Percentiles rank a stretch among this genome's conserved stretches.
These are phyloP conservation scores for Lacanobia oleracea DNA, from an alignment of 2,888 invertebrate species.

Conservation along the genomic window DNA sequence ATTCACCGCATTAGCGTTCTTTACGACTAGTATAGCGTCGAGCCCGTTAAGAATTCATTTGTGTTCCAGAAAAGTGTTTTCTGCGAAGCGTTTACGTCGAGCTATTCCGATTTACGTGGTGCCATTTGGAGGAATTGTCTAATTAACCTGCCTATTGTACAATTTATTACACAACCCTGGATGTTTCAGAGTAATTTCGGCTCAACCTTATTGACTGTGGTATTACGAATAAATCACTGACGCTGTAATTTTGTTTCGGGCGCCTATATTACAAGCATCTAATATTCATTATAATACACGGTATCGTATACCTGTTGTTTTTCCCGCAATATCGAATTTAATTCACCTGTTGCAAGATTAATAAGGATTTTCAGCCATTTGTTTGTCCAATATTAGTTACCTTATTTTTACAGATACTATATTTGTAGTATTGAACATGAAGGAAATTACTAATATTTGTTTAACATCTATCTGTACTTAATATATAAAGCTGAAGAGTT, in stretches of 20 bases:
- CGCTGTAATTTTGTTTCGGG: slow-evolving; percentile 70
- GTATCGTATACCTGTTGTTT: slow-evolving; percentile 30
- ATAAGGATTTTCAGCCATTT: slow-evolving; percentile 16
- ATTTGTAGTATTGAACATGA: background rate
- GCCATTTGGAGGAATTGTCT: slow-evolving; percentile 84
- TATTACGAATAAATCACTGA: slow-evolving; percentile 78
- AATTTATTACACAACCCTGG: slow-evolving; percentile 83
- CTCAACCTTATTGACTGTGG: slow-evolving; percentile 81
- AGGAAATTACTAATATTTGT: background rate
- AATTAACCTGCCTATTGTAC: slow-evolving; percentile 87
- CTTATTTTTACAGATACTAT: background rate
- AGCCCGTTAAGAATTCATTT: slow-evolving; percentile 78
- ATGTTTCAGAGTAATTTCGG: slow-evolving; percentile 79
- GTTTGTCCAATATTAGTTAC: background rate
- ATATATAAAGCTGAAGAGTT: too few relatives aligned
- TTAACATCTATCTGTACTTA: too few relatives aligned
- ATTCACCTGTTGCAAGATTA: slow-evolving; percentile 45
- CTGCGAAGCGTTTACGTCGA: slow-evolving; percentile 73
- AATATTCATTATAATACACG: slow-evolving; percentile 40
- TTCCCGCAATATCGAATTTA: slow-evolving; percentile 30
- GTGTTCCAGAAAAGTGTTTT: slow-evolving; percentile 74
- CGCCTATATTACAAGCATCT: slow-evolving; percentile 62
- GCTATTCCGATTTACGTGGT: slow-evolving; percentile 80
- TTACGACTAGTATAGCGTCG: slow-evolving; percentile 67
- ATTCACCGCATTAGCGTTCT: slow-evolving; percentile 61